A percentile compares a stretch with the other conserved stretches of the same genome.
phyloP scores from a whole-genome alignment of 1,140 invertebrate species.

The Theocolax elegans region DNA sequence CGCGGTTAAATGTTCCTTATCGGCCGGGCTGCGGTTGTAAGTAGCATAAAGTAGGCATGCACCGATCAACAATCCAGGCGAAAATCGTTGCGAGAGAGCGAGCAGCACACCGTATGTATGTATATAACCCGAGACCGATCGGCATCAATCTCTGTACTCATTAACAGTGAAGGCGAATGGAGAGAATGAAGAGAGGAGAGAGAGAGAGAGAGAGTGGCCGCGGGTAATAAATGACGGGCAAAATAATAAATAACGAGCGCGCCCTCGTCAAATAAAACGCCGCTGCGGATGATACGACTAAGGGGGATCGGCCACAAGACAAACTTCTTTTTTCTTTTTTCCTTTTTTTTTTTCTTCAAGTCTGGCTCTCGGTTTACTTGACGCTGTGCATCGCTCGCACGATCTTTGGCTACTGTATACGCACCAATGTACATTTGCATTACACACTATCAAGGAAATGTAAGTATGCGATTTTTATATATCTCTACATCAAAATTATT shows the following conservation, averaged over 20 bases:
- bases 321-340: not conserved
- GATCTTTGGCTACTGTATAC: constrained; percentile 18
- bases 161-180: constrained; percentile 19
- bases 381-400: not conserved
- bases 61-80: constrained; percentile 23
- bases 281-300: not conserved
- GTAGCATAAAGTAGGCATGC: constrained; percentile 37
- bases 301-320: not conserved
- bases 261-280: constrained; percentile 22
- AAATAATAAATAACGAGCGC: constrained; percentile 39
- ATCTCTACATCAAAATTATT: too few species aligned
- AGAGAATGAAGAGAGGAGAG: not conserved
- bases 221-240: constrained; percentile 37
- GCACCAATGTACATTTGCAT: not conserved
- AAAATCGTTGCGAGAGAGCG: constrained; percentile 1
- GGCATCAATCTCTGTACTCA: constrained; percentile 38
- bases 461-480: too few species aligned
- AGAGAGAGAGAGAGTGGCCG: not conserved
- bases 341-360: not conserved
- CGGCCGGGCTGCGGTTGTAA: constrained; percentile 12
- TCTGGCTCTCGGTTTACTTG: too few species aligned
- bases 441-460: not conserved
- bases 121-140: constrained; percentile 14
- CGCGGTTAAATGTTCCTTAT: constrained; percentile 37
- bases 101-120: not conserved